Conservation (phyloP, 2,797 vertebrate genomes). For the Peromyscus eremicus region DNA sequence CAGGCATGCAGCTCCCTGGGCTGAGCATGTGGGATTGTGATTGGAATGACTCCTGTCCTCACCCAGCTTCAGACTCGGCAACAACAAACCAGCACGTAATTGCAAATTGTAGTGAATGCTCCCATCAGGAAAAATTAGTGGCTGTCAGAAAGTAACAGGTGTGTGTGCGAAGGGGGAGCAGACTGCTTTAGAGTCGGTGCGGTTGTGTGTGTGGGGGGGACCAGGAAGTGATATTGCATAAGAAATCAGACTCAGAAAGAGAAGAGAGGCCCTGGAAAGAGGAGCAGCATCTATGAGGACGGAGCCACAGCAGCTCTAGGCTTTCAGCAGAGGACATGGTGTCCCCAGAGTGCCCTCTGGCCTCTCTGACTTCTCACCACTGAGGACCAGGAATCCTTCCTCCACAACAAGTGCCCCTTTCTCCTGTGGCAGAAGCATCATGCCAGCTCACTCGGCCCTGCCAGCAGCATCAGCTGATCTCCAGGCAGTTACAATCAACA, state of each 20-base stretch:
- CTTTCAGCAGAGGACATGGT: neutral
- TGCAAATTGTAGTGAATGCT: neutral
- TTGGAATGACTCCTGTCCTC: neutral
- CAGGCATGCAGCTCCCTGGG: neutral
- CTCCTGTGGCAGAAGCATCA: conserved; percentile 59
- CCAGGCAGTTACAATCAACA: conserved; percentile 77
- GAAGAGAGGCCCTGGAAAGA: neutral
- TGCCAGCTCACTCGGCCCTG: conserved; percentile 78
- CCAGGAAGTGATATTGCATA: neutral
- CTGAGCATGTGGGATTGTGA: neutral
- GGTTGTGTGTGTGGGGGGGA: neutral
- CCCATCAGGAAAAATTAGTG: neutral
- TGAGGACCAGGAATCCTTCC: conserved; percentile 54
- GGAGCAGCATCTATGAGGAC: conserved; percentile 9
- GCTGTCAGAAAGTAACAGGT: neutral
- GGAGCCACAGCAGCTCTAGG: neutral
- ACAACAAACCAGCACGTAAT: neutral
- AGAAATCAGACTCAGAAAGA: neutral
- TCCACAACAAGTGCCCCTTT: conserved; percentile 82
- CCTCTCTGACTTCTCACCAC: conserved; percentile 69
- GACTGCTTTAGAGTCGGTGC: neutral
- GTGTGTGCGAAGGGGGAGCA: neutral
- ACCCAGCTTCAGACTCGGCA: neutral
- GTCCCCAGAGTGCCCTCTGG: neutral
- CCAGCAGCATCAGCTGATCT: conserved; percentile 82